Evolutionary conservation across 1,140 invertebrate genomes (phyloP).

Genomic region (Rhysida immarginata): DNA sequence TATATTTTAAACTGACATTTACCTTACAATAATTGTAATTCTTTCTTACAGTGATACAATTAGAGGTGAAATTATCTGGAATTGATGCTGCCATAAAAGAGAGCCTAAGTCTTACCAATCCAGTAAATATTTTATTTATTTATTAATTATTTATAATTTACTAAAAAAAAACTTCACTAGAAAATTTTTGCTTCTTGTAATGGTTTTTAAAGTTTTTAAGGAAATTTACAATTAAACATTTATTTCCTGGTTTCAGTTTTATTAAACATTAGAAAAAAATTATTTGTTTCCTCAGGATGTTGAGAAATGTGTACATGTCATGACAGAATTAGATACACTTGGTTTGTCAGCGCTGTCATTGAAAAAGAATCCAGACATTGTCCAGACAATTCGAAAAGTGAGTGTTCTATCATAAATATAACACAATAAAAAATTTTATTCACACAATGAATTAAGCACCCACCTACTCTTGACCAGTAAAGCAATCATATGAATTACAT

Average conservation of each 20-base stretch:
- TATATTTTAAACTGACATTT: no score
- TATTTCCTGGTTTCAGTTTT: constrained; percentile 40
- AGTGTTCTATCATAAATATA: constrained; percentile 7
- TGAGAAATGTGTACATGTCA: constrained; percentile 37
- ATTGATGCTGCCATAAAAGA: constrained; percentile 56
- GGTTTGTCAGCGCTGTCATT: constrained; percentile 59
- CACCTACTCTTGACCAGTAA: no score
- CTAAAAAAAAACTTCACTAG: not conserved
- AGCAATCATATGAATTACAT: no score
- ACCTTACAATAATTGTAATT: no score
- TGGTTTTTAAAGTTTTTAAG: no score
- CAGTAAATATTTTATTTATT: constrained; percentile 16
- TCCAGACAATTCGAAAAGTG: constrained; percentile 45
- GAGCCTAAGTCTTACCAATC: constrained; percentile 22
- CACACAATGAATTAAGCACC: no score
- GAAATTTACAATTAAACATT: no score
- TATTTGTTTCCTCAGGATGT: constrained; percentile 22
- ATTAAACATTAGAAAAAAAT: constrained; percentile 44
- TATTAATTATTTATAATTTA: not conserved
- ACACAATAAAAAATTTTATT: no score
- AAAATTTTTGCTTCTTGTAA: no score
- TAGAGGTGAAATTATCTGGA: constrained; percentile 51
- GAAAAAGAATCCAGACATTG: constrained; percentile 64
- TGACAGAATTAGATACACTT: constrained; percentile 45
- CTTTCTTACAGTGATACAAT: constrained; percentile 40